Conservation (phyloP, 2,797 vertebrate genomes). For the Anolis apletophallus region DNA sequence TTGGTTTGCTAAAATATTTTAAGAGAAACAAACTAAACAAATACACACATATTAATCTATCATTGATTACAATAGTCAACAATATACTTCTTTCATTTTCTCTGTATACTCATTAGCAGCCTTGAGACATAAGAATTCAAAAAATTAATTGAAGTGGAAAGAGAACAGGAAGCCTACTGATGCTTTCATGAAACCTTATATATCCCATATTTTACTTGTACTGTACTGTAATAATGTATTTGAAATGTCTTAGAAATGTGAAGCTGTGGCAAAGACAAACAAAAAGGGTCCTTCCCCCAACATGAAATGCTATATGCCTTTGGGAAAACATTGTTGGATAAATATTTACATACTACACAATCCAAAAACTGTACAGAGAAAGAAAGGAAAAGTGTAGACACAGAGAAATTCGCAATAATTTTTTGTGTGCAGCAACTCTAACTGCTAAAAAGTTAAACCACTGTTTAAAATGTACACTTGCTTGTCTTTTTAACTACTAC, state of each 20-base stretch:
- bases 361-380: neutral
- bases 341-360: neutral
- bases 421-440: neutral
- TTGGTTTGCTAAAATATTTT: constrained; percentile 31
- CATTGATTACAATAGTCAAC: constrained; percentile 15
- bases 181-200: neutral
- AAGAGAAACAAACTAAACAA: constrained; percentile 32
- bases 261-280: neutral
- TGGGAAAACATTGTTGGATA: constrained; percentile 23
- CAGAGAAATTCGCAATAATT: neutral
- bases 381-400: neutral
- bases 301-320: neutral
- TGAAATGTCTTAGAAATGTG: neutral
- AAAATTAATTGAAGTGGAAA: constrained; percentile 2
- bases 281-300: neutral
- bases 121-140: constrained; percentile 38
- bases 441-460: neutral
- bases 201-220: neutral
- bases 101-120: constrained; percentile 22
- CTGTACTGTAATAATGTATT: constrained; percentile 14
- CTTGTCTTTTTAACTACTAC: neutral
- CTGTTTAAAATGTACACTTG: neutral
- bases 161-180: constrained; percentile 14
- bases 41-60: constrained; percentile 7
- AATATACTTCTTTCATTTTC: constrained; percentile 16